These are phyloP conservation scores for Oxyscelio sp. DNA, from an alignment of 2,888 invertebrate genomes.

Conservation along the genomic window DNA sequence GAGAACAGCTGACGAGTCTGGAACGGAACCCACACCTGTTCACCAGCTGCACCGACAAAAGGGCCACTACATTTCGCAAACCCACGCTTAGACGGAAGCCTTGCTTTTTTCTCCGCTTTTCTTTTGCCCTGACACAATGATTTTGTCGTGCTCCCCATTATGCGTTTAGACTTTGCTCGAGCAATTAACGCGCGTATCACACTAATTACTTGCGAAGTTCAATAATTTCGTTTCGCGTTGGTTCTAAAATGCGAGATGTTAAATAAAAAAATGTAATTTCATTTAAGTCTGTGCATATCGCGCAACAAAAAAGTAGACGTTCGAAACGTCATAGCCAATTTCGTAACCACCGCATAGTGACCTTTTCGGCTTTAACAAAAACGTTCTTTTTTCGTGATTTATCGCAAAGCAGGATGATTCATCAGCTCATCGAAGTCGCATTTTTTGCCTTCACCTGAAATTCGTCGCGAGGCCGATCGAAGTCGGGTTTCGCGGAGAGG, in stretches of 20 bases:
- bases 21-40: conserved; percentile 85
- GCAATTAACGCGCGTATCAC: conserved; percentile 11
- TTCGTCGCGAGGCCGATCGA: conserved; percentile 8
- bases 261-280: neutral
- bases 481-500: neutral
- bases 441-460: neutral
- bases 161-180: neutral
- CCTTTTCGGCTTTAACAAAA: conserved; percentile 37
- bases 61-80: conserved; percentile 72
- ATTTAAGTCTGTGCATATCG: neutral
- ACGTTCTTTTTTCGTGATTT: conserved; percentile 35
- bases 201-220: neutral
- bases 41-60: conserved; percentile 86
- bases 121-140: conserved; percentile 67
- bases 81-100: conserved; percentile 73
- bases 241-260: too few species aligned
- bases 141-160: conserved; percentile 60
- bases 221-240: neutral
- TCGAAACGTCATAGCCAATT: conserved; percentile 50
- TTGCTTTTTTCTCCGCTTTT: conserved; percentile 19
- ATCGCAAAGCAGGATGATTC: conserved; percentile 49
- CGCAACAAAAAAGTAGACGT: conserved; percentile 22
- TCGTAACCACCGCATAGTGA: conserved; percentile 46
- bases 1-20: conserved; percentile 85
- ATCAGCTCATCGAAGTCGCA: conserved; percentile 13